Base-by-base conservation (phyloP, 2,888 invertebrate genomes). In the Mactromeris polynyma region DNA sequence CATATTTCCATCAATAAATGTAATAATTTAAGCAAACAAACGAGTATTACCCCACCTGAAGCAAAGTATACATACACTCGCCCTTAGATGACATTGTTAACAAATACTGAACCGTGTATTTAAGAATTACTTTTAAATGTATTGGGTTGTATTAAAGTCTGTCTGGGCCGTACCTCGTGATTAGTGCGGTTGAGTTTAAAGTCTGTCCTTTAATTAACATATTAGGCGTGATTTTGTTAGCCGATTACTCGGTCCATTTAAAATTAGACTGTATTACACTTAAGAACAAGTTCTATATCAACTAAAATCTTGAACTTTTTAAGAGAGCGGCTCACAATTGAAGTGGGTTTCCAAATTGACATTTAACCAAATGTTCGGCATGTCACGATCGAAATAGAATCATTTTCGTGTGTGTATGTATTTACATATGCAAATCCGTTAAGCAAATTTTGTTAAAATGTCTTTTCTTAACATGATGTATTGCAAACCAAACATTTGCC, bases 71-170 rank as follows among this genome's bases (percentile, higher is more conserved):
- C 17, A 36, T 11, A 33, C 3, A 17, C 33, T 73, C 73, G 73
- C 31, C 73, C 73, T 73, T 73, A 73, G 73, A 73, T 73, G 73
- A 36, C 73, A 73, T 73, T 36, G 26, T 73, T 36, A 73, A 36
- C 36, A 73, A 73, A 73, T 21, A 26, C 33, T 73, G 73, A 7
- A 73, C 36, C 1, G 36, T 17, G 14, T 36, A 33, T 33, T 33
- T 36, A 58, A 73, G 31, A 73, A 73, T 73, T 31, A 64, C 26
- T 17, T 36, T 73, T 36, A 36, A 73, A 17, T 33, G 1, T 19
- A 58, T 58, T 58, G 17, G 26, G n/a, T 58, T 58, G 58, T n/a
- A 58, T 58, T n/a, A 36, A 33, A 73, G 21, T 73, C 19, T n/a
- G 19, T 36, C 19, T 31, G 14, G 33, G 31, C 11, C 21, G n/a